A percentile compares a stretch with the other conserved stretches of the same genome.
Evolutionary conservation across 2,113 vertebrate species (phyloP).

Genomic region (Astatotilapia flaviijosephi): DNA sequence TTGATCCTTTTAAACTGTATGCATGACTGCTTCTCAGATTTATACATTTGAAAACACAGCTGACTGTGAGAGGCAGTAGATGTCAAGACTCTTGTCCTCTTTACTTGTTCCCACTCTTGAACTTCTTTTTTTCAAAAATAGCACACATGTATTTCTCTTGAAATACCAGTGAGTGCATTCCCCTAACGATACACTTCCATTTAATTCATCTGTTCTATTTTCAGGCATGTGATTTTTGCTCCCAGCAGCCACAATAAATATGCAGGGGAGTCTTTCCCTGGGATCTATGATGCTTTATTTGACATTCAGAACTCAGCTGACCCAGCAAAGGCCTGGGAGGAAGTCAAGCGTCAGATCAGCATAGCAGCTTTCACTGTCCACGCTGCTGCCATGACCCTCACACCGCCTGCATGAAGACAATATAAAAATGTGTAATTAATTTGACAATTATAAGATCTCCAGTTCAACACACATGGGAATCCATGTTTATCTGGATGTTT

Average conservation of each 20-base stretch:
- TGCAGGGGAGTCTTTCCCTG: conserved; percentile 86
- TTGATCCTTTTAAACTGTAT: not conserved
- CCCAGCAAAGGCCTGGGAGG: conserved; percentile 74
- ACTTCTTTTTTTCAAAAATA: not conserved
- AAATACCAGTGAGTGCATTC: not conserved
- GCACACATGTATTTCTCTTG: not conserved
- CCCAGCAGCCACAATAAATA: conserved; percentile 96
- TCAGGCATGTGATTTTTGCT: conserved; percentile 88
- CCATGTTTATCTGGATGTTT: not conserved
- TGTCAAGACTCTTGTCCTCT: not conserved
- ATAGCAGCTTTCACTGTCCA: conserved; percentile 85
- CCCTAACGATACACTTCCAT: not conserved
- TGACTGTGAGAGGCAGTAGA: not conserved
- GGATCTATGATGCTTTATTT: conserved; percentile 89
- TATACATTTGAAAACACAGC: not conserved
- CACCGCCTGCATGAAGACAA: conserved; percentile 57
- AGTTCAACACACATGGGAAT: not conserved
- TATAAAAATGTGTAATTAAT: not conserved
- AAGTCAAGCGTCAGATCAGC: conserved; percentile 88
- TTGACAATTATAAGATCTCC: not conserved
- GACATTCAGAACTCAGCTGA: conserved; percentile 76
- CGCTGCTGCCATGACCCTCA: conserved; percentile 81
- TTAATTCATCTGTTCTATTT: not conserved
- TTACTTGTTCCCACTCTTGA: not conserved
- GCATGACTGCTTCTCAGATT: not conserved